Evolutionary conservation across 2,888 invertebrate genomes (phyloP).

Genomic region (Cosmia pyralina): DNA sequence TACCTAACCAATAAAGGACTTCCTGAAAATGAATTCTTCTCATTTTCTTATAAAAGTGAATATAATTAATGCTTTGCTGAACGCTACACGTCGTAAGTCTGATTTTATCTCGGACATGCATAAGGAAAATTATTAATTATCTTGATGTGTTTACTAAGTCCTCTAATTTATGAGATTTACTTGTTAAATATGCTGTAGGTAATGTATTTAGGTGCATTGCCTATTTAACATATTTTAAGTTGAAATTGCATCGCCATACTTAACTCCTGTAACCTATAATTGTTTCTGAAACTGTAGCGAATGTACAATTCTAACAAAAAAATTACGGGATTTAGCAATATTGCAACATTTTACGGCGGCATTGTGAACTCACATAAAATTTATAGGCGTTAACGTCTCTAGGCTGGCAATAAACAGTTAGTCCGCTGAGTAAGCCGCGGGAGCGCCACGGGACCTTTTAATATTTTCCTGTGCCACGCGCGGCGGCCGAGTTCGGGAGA

Average conservation of each 20-base stretch:
- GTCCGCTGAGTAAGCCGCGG: slow-evolving; percentile 75
- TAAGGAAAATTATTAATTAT: slow-evolving; percentile 46
- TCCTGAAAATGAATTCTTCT: slow-evolving; percentile 2
- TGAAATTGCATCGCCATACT: not conserved
- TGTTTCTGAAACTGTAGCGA: not conserved
- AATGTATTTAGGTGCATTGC: not conserved
- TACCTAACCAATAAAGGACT: slow-evolving; percentile 2
- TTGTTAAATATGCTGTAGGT: not conserved
- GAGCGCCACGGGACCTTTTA: slow-evolving; percentile 78
- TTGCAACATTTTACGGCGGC: slow-evolving; percentile 86
- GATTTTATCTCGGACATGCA: slow-evolving; percentile 43
- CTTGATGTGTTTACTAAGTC: slow-evolving; percentile 34
- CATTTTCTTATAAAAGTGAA: slow-evolving; percentile 23
- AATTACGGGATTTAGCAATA: slow-evolving; percentile 84
- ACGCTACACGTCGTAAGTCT: slow-evolving; percentile 26
- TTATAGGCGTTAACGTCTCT: slow-evolving; percentile 87
- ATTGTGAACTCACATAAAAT: slow-evolving; percentile 86
- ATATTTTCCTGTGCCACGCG: slow-evolving; percentile 74
- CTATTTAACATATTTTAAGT: slow-evolving; percentile 1
- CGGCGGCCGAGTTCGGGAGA: slow-evolving; percentile 61
- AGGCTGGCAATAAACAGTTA: slow-evolving; percentile 85
- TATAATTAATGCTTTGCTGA: slow-evolving; percentile 29
- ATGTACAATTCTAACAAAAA: slow-evolving; percentile 66
- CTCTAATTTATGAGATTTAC: slow-evolving; percentile 21
- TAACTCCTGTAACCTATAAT: not conserved